A percentile compares a stretch with the other conserved stretches of the same genome.
Conservation (phyloP, 2,113 vertebrate genomes). For the Leptodactylus fuscus region DNA sequence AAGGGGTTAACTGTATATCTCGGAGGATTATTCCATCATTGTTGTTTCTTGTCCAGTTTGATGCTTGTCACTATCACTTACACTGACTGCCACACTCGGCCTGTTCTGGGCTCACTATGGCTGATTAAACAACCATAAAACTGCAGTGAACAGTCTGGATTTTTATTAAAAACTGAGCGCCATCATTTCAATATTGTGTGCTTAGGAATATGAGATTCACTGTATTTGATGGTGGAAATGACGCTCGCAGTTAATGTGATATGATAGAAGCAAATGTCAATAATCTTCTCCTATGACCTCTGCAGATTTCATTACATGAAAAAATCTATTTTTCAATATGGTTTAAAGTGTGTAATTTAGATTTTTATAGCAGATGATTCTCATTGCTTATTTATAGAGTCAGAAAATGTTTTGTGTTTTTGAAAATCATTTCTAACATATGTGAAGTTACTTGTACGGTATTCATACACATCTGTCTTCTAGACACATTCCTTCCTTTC, state of each 20-base stretch:
- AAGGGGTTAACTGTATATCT: no score
- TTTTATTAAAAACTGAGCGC: constrained; percentile 38
- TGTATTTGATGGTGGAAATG: constrained; percentile 41
- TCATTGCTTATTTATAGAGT: not conserved
- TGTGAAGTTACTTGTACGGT: no score
- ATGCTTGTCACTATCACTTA: constrained; percentile 17
- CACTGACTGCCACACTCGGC: not conserved
- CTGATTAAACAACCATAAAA: constrained; percentile 45
- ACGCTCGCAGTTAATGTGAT: constrained; percentile 42
- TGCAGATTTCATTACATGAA: constrained; percentile 46
- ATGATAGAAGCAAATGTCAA: constrained; percentile 51
- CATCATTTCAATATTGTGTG: constrained; percentile 49
- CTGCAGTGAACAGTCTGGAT: constrained; percentile 27
- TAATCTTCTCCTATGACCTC: constrained; percentile 48
- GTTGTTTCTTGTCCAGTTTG: not conserved
- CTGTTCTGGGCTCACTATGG: constrained; percentile 18
- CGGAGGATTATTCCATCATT: not conserved
- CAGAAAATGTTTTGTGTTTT: not conserved
- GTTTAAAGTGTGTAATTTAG: constrained; percentile 42
- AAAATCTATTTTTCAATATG: constrained; percentile 51
- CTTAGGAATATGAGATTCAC: constrained; percentile 50
- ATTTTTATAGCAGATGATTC: constrained; percentile 21
- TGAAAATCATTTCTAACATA: not conserved
- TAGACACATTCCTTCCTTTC: no score
- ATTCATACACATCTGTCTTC: no score